A percentile compares a stretch with the other conserved stretches of the same genome.
phyloP scores from a whole-genome alignment of 2,888 invertebrate genomes.

The Eupithecia pulchellata region DNA sequence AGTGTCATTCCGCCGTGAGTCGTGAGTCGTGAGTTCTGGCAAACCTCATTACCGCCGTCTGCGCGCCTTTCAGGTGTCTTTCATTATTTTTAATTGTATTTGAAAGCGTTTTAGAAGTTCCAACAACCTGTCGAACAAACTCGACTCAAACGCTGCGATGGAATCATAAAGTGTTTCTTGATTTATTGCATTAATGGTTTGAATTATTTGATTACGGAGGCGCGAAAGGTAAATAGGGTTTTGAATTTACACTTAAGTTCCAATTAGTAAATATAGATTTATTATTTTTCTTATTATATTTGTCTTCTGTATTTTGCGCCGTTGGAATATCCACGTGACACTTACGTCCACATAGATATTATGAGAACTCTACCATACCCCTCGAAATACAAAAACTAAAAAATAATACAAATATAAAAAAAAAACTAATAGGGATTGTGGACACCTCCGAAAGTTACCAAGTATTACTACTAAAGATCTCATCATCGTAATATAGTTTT shows the following conservation, averaged over 20 bases:
- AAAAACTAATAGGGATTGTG: too few species aligned
- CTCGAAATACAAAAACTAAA: too few species aligned
- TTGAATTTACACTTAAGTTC: background rate
- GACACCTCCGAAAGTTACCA: too few species aligned
- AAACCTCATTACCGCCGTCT: conserved; percentile 31
- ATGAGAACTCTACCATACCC: background rate
- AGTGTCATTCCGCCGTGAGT: background rate
- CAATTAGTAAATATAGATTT: background rate
- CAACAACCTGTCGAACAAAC: background rate
- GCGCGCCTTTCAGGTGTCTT: conserved; percentile 20
- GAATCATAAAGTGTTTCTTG: background rate
- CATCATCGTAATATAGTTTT: background rate
- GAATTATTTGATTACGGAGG: background rate
- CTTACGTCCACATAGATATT: background rate
- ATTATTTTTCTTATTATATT: background rate
- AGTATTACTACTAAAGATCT: too few species aligned
- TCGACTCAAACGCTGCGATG: background rate
- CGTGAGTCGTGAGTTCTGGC: conserved; percentile 13
- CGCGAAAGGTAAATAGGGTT: background rate
- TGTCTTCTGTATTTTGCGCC: background rate
- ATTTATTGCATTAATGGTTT: conserved; percentile 1
- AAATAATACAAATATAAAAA: too few species aligned
- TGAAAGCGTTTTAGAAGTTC: background rate
- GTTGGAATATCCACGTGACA: background rate
- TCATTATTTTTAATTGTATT: conserved; percentile 36